Percentiles rank a stretch among this genome's conserved stretches.
These are phyloP conservation scores for Drosophila differens DNA, from an alignment of 2,888 invertebrate species.

Conservation along the genomic window DNA sequence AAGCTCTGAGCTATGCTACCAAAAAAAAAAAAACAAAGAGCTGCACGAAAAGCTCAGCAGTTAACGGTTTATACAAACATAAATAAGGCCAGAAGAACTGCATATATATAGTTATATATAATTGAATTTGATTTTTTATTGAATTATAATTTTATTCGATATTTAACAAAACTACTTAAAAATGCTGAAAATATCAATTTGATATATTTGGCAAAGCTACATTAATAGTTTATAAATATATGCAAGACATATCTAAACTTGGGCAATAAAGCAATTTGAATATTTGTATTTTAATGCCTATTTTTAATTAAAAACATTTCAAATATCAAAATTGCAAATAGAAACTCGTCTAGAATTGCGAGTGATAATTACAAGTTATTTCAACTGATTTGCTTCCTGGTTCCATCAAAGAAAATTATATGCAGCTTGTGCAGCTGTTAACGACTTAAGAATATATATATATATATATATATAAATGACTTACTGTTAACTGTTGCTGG, in stretches of 20 bases:
- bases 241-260: too few species aligned
- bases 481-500: not conserved
- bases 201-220: too few species aligned
- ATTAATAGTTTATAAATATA: too few species aligned
- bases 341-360: not conserved
- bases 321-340: too few species aligned
- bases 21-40: slow-evolving; percentile 13
- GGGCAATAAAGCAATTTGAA: not conserved
- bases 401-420: not conserved
- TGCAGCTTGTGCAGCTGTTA: slow-evolving; percentile 1
- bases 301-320: not conserved
- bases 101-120: too few species aligned
- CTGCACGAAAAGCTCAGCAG: slow-evolving; percentile 15
- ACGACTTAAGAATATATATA: slow-evolving; percentile 12
- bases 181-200: not conserved
- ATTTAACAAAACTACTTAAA: not conserved
- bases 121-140: not conserved
- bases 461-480: slow-evolving; percentile 7
- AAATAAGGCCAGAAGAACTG: not conserved
- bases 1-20: slow-evolving; percentile 7
- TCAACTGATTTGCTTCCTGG: slow-evolving; percentile 3
- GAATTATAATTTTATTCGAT: not conserved
- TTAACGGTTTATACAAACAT: not conserved
- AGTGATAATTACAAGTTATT: not conserved
- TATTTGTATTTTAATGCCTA: not conserved